Percentiles rank a stretch among this genome's conserved stretches.
Conservation (phyloP, 2,797 vertebrate genomes). For the Eulemur albifrons region DNA sequence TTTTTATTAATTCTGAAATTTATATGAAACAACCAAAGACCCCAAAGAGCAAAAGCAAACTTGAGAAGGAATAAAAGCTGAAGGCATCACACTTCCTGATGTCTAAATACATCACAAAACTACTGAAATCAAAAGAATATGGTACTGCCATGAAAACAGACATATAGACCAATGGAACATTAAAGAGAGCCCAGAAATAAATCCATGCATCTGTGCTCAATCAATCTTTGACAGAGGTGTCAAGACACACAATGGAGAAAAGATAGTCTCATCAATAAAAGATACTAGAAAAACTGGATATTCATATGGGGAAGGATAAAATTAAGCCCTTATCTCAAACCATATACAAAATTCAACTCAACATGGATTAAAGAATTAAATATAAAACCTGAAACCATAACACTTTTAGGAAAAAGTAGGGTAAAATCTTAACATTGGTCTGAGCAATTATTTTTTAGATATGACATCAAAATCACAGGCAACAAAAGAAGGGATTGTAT, state of each 20-base stretch:
- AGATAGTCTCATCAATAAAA: background rate
- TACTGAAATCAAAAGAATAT: background rate
- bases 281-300: background rate
- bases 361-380: background rate
- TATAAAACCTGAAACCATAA: background rate
- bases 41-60: background rate
- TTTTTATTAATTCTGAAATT: background rate
- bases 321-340: background rate
- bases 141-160: background rate
- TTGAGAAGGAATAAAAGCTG: background rate
- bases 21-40: background rate
- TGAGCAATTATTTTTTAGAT: background rate
- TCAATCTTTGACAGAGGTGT: background rate
- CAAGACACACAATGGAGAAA: background rate
- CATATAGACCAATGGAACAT: background rate
- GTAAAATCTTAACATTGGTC: background rate
- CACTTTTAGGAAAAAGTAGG: background rate
- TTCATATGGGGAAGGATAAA: background rate
- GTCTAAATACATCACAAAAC: background rate
- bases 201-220: background rate
- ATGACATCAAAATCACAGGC: background rate
- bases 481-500: background rate
- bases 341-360: background rate
- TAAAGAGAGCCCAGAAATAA: background rate
- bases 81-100: background rate